These are phyloP conservation scores for Gobiocypris rarus DNA, from an alignment of 2,113 vertebrate genomes.

Conservation along the genomic window DNA sequence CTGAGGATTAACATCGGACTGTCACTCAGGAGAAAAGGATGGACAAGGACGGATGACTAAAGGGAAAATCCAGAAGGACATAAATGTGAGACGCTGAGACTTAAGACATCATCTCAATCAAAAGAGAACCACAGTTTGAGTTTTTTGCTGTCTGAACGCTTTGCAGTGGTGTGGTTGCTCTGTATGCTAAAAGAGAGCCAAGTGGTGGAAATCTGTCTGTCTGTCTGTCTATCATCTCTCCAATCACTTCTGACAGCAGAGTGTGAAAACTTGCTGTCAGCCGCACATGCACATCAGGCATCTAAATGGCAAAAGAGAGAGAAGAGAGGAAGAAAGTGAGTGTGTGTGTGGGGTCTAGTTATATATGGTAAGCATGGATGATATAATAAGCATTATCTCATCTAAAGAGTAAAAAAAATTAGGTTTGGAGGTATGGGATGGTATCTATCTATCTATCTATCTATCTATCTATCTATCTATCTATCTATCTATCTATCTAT, in stretches of 20 bases:
- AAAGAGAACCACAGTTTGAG: neutral
- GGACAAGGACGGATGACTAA: slow-evolving; percentile 20
- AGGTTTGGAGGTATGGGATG: no score
- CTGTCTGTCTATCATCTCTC: slow-evolving; percentile 51
- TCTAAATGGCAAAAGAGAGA: slow-evolving; percentile 61
- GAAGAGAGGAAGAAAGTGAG: neutral
- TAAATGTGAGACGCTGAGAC: neutral
- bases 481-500: no score
- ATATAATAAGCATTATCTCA: no score
- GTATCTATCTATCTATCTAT: no score
- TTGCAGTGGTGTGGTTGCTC: slow-evolving; percentile 34
- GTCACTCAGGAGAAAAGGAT: slow-evolving; percentile 36
- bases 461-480: no score
- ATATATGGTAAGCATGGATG: no score
- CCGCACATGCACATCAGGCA: slow-evolving; percentile 62
- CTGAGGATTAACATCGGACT: slow-evolving; percentile 54
- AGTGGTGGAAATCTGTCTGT: slow-evolving; percentile 36
- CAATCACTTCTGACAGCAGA: slow-evolving; percentile 71
- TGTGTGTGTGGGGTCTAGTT: no score
- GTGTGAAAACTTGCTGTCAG: slow-evolving; percentile 69
- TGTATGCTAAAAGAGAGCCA: slow-evolving; percentile 35
- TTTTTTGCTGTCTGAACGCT: neutral
- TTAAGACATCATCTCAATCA: neutral
- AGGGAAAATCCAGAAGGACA: neutral
- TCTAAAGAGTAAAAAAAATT: no score